Evolutionary conservation across 2,113 vertebrate genomes (phyloP), one percentile per base, ranked within the genome.

Genomic region (Tychaedon coryphoeus): DNA sequence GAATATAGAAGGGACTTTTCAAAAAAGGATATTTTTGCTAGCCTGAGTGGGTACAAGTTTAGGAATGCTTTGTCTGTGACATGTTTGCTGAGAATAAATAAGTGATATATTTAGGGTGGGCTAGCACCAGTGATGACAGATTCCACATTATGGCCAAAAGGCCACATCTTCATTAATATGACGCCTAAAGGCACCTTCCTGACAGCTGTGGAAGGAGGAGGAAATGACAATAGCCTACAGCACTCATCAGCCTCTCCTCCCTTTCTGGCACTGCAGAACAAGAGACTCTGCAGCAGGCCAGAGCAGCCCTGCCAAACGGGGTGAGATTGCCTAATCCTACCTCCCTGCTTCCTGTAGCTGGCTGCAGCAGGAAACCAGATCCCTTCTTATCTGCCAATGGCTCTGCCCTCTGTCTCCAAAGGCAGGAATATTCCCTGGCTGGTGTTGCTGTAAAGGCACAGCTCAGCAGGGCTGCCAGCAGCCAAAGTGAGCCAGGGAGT

Each of bases 161-260:
- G 88, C 88, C 88, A 92, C 90, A 93, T 77, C 72, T 92, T 96
- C 90, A 96, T 96, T 95, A 95, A 83, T 83, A 93, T 26, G 22
- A 74, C 22, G 75, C 94, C 94, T 94, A 60, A 94, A 93, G 95
- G 75, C 92, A 88, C 83, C 47, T 18, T 92, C 78, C 67, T 92
- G 82, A 88, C 40, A 90, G 85, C 43, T 0, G 17, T 56, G 75
- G 90, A 84, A 96, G 92, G 62, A 66, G 64, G n/a, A 96, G 88
- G 90, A 94, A 90, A 88, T 81, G 88, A 74, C 90, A 96, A 40
- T 73, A 86, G 78, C 88, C 78, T 79, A 43, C 65, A 96, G 94
- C 85, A 80, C 72, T 86, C 82, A 66, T 77, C 87, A 90, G 92
- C 75, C 51, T 95, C 85, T 92, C 71, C 40, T 94, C 43, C 69